phyloP scores from a whole-genome alignment of 1,140 invertebrate genomes.

The Saccostrea glomerata region DNA sequence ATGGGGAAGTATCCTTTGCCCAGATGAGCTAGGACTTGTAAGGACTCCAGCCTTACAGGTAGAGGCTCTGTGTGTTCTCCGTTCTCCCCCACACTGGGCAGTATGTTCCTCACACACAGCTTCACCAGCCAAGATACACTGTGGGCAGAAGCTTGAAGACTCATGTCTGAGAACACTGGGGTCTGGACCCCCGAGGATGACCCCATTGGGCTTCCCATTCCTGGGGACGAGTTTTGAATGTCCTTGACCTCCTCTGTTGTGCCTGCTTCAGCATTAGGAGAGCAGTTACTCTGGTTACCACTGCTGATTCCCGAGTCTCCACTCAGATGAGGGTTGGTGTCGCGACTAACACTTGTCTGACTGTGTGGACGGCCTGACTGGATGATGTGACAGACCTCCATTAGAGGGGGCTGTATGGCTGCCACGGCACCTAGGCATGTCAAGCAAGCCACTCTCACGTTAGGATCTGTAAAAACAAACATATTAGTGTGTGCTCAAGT shows the following conservation, averaged over 20 bases:
- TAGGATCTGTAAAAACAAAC: conserved; percentile 82
- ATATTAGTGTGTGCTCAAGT: not conserved
- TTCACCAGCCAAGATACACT: conserved; percentile 78
- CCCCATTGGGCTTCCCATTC: conserved; percentile 53
- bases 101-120: conserved; percentile 75
- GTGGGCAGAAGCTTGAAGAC: conserved; percentile 62
- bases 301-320: conserved; percentile 23
- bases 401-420: conserved; percentile 83
- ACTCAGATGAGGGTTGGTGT: not conserved
- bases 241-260: conserved; percentile 6
- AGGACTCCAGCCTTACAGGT: conserved; percentile 87
- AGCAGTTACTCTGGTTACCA: conserved; percentile 43
- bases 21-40: conserved; percentile 87
- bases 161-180: conserved; percentile 68
- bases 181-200: conserved; percentile 68
- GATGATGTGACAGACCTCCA: conserved; percentile 80
- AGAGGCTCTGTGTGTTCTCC: conserved; percentile 72
- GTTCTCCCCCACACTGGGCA: conserved; percentile 59
- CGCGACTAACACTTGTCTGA: not conserved
- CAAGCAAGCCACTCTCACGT: conserved; percentile 87
- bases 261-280: conserved; percentile 38
- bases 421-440: conserved; percentile 88
- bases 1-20: conserved; percentile 83
- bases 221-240: conserved; percentile 41
- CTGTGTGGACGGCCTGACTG: conserved; percentile 64